These are phyloP conservation scores for Betta splendens DNA, from an alignment of 2,797 vertebrate genomes.

Conservation along the genomic window DNA sequence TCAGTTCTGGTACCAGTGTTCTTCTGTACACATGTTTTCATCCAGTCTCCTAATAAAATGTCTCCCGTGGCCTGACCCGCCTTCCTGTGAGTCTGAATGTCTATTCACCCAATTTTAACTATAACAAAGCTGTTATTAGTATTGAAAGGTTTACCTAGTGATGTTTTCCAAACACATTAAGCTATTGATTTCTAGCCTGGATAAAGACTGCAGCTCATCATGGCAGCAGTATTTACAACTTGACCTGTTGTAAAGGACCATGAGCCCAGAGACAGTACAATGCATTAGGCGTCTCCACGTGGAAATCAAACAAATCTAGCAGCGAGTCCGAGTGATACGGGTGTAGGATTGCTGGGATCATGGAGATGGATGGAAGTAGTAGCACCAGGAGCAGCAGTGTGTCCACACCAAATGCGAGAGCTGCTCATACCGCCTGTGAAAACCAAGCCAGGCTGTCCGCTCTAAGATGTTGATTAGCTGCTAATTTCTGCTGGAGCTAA, in stretches of 20 bases:
- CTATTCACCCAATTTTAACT: no score
- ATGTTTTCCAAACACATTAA: neutral
- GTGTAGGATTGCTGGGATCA: constrained; percentile 16
- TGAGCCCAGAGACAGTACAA: neutral
- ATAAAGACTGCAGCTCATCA: neutral
- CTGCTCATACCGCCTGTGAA: constrained; percentile 27
- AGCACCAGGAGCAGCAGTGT: constrained; percentile 15
- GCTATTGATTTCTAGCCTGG: neutral
- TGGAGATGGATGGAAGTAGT: constrained; percentile 18
- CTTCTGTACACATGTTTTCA: no score
- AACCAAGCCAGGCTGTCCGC: constrained; percentile 33
- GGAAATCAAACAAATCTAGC: constrained; percentile 5
- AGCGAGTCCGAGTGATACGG: neutral
- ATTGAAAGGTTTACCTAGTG: no score
- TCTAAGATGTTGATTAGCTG: constrained; percentile 47
- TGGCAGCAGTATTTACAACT: constrained; percentile 6
- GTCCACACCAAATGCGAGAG: constrained; percentile 13
- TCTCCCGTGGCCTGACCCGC: no score
- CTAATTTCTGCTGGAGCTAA: constrained; percentile 38
- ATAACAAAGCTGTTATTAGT: no score
- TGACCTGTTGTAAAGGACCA: neutral
- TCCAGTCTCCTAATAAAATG: no score
- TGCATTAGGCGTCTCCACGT: neutral
- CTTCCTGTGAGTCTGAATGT: no score
- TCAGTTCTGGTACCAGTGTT: no score